Evolutionary conservation across 2,888 invertebrate species (phyloP), one percentile per base, ranked within the genome.

Genomic region (Thereva nobilitata): DNA sequence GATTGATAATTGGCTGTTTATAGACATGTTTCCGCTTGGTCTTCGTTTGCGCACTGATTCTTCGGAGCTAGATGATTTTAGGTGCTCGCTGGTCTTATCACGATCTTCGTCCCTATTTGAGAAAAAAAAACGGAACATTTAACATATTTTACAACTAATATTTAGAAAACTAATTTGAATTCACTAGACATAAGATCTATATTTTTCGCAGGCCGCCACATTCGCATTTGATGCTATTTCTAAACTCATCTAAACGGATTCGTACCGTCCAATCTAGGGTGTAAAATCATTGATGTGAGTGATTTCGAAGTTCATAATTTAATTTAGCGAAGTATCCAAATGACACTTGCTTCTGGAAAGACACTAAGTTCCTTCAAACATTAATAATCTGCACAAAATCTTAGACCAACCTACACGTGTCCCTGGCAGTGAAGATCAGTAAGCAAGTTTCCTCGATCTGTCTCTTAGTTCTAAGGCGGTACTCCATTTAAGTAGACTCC

Each of bases 81-180:
- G 77, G 72, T 85, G 80, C 68, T 85, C 86, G 67, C 72, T 72
- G 49, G 80, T 71, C 75, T 86, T 86, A 56, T 87, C 87, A 57
- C 86, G 83, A 77, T 87, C 87, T 73, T 88, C 88, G 75, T 87
- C 87, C 75, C 88, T 87, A 73, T 9, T 75, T 75, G 70, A 71
- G 65, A 64, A 59, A 35, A n/a, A 35, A n/a, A 23, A 55, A 54
- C 47, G 41, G 9, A 23, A 63, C 4, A 23, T n/a, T 5, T 49
- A n/a, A 0, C 10, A 40, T 12, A 49, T 52, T 5, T 23, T 41
- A 6, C 12, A 9, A 9, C 10, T 12, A 10, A 34, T 40, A 8
- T 34, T 45, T 12, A 5, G n/a, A n/a, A n/a, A n/a, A n/a, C n/a
- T n/a, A n/a, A n/a, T n/a, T n/a, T n/a, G n/a, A n/a, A n/a, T n/a